Evolutionary conservation across 37 sponge, comb jelly and placozoan genomes (phyloP).

Genomic region (Ianthella basta): DNA sequence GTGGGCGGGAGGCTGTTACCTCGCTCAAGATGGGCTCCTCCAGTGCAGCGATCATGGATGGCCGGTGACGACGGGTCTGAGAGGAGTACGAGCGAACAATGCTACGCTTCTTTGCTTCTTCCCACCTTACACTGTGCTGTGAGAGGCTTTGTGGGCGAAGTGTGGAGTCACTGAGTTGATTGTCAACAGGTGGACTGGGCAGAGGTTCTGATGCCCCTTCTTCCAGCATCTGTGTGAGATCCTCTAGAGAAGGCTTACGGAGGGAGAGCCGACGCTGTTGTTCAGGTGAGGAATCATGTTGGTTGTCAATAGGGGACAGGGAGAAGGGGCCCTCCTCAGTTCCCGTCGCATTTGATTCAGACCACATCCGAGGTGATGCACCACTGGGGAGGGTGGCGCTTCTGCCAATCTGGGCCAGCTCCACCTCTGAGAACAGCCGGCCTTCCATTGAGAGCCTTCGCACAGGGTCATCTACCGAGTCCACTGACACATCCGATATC

Average conservation of each 20-base stretch:
- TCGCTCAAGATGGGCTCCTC: not conserved
- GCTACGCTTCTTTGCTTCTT: not conserved
- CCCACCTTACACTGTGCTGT: conserved; percentile 10
- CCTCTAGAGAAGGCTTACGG: conserved; percentile 21
- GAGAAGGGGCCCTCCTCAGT: not conserved
- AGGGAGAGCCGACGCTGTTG: not conserved
- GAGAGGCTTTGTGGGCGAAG: not conserved
- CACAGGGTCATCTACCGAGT: not conserved
- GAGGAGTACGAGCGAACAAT: not conserved
- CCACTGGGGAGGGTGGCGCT: not conserved
- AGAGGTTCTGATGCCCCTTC: not conserved
- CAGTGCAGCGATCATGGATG: conserved; percentile 13
- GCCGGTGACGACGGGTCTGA: not conserved
- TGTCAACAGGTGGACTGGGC: not conserved
- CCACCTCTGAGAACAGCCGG: conserved; percentile 2
- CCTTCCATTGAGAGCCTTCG: not conserved
- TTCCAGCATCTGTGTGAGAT: not conserved
- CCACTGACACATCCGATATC: conserved; percentile 6
- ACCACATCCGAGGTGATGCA: not conserved
- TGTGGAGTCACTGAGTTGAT: not conserved
- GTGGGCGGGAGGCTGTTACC: too few relatives aligned
- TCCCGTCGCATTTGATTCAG: not conserved
- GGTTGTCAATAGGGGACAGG: not conserved
- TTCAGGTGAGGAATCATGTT: not conserved
- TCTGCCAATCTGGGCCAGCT: not conserved